Evolutionary conservation across 2,797 vertebrate genomes (phyloP).

Genomic region (Orientallactaga sibirica): DNA sequence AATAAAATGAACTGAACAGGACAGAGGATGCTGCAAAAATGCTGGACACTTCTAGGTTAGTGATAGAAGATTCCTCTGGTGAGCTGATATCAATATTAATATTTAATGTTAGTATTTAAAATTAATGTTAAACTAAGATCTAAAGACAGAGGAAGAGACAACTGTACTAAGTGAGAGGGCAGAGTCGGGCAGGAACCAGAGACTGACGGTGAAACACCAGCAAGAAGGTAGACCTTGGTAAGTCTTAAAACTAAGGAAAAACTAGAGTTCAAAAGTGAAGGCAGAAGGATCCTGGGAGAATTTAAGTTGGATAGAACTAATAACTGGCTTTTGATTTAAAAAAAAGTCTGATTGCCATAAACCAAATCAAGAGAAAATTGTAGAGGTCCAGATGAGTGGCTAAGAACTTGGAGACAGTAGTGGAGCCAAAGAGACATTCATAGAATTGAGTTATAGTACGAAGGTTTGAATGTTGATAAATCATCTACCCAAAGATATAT

Average conservation of each 20-base stretch:
- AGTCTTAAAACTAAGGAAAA: background rate
- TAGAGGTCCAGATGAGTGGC: background rate
- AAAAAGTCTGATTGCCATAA: background rate
- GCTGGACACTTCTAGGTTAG: background rate
- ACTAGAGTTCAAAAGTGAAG: background rate
- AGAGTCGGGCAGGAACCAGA: background rate
- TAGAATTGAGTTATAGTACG: background rate
- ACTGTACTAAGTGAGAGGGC: no score
- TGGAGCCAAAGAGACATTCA: background rate
- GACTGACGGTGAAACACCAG: rapidly evolving
- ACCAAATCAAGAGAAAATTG: background rate
- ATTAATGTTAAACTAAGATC: background rate
- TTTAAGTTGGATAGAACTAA: background rate
- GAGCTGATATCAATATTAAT: background rate
- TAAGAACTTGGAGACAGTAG: background rate
- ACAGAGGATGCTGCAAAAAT: background rate
- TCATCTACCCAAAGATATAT: background rate
- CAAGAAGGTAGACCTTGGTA: background rate
- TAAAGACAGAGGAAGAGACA: background rate
- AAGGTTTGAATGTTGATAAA: background rate
- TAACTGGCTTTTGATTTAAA: background rate
- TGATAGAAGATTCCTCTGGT: background rate
- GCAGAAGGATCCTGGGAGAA: background rate
- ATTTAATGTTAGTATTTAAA: conserved; percentile 8
- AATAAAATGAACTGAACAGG: background rate